A percentile compares a stretch with the other conserved stretches of the same genome.
Conservation (phyloP, 1,140 invertebrate genomes). For the Drosophila mauritiana region DNA sequence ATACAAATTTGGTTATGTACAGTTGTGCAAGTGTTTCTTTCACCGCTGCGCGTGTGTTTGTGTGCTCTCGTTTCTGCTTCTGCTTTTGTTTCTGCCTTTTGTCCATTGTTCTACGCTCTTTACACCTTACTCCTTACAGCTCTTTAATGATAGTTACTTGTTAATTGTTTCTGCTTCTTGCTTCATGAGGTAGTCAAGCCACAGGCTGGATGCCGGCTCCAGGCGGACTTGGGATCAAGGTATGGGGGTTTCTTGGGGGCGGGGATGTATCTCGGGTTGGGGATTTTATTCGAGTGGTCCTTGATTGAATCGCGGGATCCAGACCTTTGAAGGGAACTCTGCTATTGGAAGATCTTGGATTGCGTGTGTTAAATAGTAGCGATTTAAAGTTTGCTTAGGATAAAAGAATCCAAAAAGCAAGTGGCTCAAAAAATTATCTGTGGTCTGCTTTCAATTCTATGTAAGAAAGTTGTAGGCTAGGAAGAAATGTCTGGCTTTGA, state of each 20-base stretch:
- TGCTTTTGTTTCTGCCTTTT: background rate
- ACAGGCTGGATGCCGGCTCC: slow-evolving; percentile 58
- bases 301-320: slow-evolving; percentile 6
- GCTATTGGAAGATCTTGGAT: slow-evolving; percentile 74
- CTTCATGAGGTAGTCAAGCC: slow-evolving; percentile 78
- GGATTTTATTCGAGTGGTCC: slow-evolving; percentile 62
- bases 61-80: slow-evolving; percentile 18
- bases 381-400: too few species aligned
- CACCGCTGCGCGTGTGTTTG: slow-evolving; percentile 19
- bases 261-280: background rate
- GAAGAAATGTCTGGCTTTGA: too few species aligned
- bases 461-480: background rate
- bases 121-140: slow-evolving; percentile 18
- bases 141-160: slow-evolving; percentile 51
- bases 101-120: slow-evolving; percentile 1
- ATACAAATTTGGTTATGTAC: slow-evolving; percentile 72
- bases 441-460: background rate
- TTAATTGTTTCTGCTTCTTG: slow-evolving; percentile 53
- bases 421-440: background rate
- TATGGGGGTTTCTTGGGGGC: background rate
- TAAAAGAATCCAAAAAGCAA: background rate
- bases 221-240: slow-evolving; percentile 46
- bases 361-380: background rate
- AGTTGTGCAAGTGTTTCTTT: slow-evolving; percentile 46
- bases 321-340: slow-evolving; percentile 4